Percentiles rank a stretch among this genome's conserved stretches.
Conservation (phyloP, 2,113 vertebrate species). For the Meleagris gallopavo region DNA sequence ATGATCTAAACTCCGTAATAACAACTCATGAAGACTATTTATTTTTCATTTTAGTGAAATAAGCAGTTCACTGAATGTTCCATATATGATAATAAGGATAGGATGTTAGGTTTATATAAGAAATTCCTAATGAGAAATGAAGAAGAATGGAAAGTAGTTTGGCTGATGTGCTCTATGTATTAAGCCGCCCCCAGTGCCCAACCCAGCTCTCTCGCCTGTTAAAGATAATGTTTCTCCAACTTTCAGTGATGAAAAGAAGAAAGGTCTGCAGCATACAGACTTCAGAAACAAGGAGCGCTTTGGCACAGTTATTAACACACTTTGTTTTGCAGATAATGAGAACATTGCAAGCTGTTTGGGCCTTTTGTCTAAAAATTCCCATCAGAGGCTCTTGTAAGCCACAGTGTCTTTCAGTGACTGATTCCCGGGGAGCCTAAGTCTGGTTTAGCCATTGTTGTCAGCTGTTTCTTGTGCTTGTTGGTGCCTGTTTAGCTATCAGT, state of each 20-base stretch:
- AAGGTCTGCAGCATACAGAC: constrained; percentile 19
- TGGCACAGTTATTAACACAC: constrained; percentile 58
- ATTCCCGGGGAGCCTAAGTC: constrained; percentile 56
- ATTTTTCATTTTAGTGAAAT: background rate
- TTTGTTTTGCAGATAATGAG: constrained; percentile 80
- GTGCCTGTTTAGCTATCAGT: background rate
- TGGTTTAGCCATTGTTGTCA: constrained; percentile 61
- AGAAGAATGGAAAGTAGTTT: background rate
- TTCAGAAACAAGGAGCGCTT: constrained; percentile 47
- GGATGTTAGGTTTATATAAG: background rate
- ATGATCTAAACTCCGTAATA: background rate
- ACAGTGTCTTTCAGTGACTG: constrained; percentile 37
- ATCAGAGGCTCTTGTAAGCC: constrained; percentile 56
- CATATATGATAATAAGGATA: background rate
- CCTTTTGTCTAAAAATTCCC: constrained; percentile 74
- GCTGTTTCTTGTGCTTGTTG: constrained; percentile 46
- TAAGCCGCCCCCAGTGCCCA: background rate
- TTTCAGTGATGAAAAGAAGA: constrained; percentile 8
- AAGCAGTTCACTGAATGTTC: background rate
- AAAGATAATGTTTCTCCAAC: constrained; percentile 46
- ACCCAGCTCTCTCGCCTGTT: background rate
- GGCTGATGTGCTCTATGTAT: background rate
- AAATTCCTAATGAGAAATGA: constrained; percentile 26
- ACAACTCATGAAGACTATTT: background rate
- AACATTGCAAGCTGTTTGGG: constrained; percentile 72